Base-by-base conservation (phyloP, 2,797 vertebrate species). In the Eremophila alpestris region DNA sequence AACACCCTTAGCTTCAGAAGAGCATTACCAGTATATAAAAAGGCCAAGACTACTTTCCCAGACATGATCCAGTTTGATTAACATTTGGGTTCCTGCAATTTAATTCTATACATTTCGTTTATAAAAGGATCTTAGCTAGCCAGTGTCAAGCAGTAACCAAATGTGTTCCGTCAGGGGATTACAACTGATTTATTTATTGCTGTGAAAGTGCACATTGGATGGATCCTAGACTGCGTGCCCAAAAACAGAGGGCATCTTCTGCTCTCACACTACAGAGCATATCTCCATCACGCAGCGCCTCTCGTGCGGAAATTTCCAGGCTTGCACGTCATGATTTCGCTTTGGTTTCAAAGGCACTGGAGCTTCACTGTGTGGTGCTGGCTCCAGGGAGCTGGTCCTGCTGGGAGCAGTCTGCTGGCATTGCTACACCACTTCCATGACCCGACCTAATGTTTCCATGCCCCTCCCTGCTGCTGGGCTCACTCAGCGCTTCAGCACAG, bases 351-450 rank as follows among this genome's bases (percentile, higher is more conserved):
- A 45, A 83, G 55, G 58, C 43, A 69, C 19, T 6, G 70, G 69
- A 80, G 43, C 51, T 76, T 73, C 58, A 10, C 83, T 23, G 58
- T 58, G 63, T 70, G 63, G 41, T 65, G 70, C 73, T 91, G 65
- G 80, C 87, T 91, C 59, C 62, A 41, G 77, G 74, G 65, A 88
- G 26, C 1, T 86, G 34, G 65, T 69, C 59, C 77, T 91, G 90
- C 94, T 94, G 85, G 49, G 87, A 81, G 18, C 82, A 81, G 83
- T 32, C 49, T 78, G 54, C 69, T 94, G 79, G 85, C 65, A 77
- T 48, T 55, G 36, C 80, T 74, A 0, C 52, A 67, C 36, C 32
- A 45, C 58, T 69, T 81, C 48, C 38, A 12, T 67, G 90, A 83
- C 77, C 74, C 0, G 1, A 48, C 43, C 20, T 91, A 54, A 80